Evolutionary conservation across 1,140 invertebrate genomes (phyloP), one percentile per base, ranked within the genome.

Genomic region (Maniola jurtina): DNA sequence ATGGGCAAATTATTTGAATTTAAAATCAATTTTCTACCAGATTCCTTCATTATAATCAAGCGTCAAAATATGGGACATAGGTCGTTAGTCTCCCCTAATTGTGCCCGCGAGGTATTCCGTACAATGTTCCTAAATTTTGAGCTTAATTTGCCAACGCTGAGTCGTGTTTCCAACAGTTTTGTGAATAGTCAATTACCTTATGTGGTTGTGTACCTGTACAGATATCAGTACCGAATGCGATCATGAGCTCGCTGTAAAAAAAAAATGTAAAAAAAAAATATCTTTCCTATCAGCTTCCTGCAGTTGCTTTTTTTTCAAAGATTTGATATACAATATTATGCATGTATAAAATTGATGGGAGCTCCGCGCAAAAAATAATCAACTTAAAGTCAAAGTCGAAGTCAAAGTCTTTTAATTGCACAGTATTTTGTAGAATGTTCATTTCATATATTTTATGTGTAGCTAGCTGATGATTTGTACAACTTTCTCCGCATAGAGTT

Each of bases 141-240:
- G 54, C 54, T 55, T n/a, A 55, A 55, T 55, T 55, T 16, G 34
- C 25, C 34, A 55, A 55, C 34, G 54, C 54, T 36, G 54, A 35
- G 34, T 55, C 15, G 34, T 36, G 54, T 35, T 55, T 55, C 54
- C 25, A 55, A 55, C 54, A 55, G 54, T 55, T 55, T 55, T 55
- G 13, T 55, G 54, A 36, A 55, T 55, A 55, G 13, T 55, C 25
- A 55, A 55, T 55, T 55, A 55, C 54, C 54, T 55, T 55, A 55
- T 55, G 54, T 55, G 54, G 54, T 55, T 4, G 13, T n/a, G 34
- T 35, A n/a, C n/a, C n/a, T n/a, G 54, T 55, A 55, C 54, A 55
- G 5, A 35, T 13, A 55, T 5, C 33, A 15, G 15, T 34, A 34
- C 54, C 34, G 54, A 35, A 55, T 5, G 11, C 33, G 54, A 35